phyloP scores from a whole-genome alignment of 2,113 vertebrate genomes.

The Mormyrus iriodes region DNA sequence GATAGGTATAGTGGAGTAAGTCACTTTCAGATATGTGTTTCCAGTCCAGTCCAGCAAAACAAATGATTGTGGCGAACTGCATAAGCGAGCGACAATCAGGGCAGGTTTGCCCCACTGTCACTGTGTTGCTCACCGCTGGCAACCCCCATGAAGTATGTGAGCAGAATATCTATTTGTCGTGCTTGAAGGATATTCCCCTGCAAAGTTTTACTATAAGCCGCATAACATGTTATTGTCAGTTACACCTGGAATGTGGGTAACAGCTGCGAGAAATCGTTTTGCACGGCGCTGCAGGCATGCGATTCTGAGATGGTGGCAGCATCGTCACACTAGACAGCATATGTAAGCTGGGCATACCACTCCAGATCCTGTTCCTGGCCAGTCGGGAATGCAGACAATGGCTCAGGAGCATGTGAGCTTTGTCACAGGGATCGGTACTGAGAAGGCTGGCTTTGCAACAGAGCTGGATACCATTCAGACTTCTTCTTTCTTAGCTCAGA shows the following conservation, averaged over 20 bases:
- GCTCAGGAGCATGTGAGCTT: background rate
- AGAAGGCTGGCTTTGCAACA: background rate
- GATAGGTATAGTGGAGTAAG: background rate
- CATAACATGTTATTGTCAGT: constrained; percentile 42
- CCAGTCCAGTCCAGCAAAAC: background rate
- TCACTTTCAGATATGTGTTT: background rate
- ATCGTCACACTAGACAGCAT: constrained; percentile 38
- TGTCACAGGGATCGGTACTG: background rate
- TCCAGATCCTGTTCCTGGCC: background rate
- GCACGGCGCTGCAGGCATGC: constrained; percentile 25
- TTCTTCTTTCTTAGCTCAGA: constrained; percentile 28
- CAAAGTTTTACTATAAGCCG: constrained; percentile 49
- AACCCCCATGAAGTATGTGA: constrained; percentile 26
- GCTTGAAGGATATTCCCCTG: constrained; percentile 42
- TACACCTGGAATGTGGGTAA: constrained; percentile 46
- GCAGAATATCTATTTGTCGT: constrained; percentile 43
- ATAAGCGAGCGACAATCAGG: constrained; percentile 18
- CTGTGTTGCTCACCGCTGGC: constrained; percentile 10
- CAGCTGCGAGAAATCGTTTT: constrained; percentile 47
- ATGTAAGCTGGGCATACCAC: constrained; percentile 37
- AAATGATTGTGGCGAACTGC: background rate
- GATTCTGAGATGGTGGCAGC: constrained; percentile 27
- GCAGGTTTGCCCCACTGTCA: background rate
- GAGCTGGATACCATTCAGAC: background rate
- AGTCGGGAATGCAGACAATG: background rate